Conservation (phyloP, 2,888 invertebrate species). For the Terebella lapidaria region DNA sequence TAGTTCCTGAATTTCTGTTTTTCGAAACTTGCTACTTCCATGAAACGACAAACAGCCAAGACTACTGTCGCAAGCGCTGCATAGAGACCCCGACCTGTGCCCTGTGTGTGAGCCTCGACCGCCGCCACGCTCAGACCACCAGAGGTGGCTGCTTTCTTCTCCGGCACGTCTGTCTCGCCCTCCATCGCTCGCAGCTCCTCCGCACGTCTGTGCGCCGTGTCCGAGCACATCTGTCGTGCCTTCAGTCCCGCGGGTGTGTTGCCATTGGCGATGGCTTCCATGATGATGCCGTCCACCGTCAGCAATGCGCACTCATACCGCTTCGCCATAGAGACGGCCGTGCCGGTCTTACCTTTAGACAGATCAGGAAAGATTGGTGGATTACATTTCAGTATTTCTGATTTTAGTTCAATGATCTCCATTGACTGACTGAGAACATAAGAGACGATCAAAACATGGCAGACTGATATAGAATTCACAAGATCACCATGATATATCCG, state of each 20-base stretch:
- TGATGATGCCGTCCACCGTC: slow-evolving; percentile 48
- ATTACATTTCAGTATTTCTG: too few relatives aligned
- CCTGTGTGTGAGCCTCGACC: slow-evolving; percentile 47
- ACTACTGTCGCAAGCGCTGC: too few relatives aligned
- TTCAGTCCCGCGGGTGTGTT: slow-evolving; percentile 43
- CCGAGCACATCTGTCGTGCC: slow-evolving; percentile 48
- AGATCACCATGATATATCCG: too few relatives aligned
- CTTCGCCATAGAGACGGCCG: slow-evolving; percentile 45
- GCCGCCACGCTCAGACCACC: slow-evolving; percentile 50
- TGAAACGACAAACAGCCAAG: too few relatives aligned
- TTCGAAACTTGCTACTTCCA: too few relatives aligned
- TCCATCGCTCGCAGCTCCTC: slow-evolving; percentile 37
- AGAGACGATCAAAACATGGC: not conserved
- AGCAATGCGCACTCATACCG: slow-evolving; percentile 50
- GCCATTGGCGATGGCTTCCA: slow-evolving; percentile 51
- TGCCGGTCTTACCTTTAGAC: slow-evolving; percentile 44
- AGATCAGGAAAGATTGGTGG: too few relatives aligned
- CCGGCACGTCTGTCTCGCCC: slow-evolving; percentile 35
- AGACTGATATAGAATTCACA: too few relatives aligned
- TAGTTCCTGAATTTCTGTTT: too few relatives aligned
- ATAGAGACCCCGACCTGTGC: slow-evolving; percentile 21
- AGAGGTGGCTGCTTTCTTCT: slow-evolving; percentile 21
- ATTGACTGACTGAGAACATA: too few relatives aligned
- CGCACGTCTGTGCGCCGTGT: slow-evolving; percentile 40
- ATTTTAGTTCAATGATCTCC: too few relatives aligned